phyloP scores from a whole-genome alignment of 2,888 invertebrate genomes.

The Epistrophe grossulariae region DNA sequence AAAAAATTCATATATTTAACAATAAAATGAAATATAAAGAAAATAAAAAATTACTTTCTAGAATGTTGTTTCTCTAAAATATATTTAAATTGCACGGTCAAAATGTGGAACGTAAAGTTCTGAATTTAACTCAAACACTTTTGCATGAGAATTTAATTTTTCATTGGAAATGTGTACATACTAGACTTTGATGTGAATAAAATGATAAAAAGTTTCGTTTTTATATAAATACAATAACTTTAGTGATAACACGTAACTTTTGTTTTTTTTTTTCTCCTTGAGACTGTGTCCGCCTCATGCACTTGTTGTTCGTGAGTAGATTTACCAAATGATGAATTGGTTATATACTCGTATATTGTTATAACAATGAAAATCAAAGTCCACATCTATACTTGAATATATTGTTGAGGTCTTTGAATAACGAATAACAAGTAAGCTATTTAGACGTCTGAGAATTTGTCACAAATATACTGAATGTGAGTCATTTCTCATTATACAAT shows the following conservation, averaged over 20 bases:
- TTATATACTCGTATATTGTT: not conserved
- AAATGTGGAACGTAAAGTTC: too few species aligned
- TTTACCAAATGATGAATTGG: slow-evolving; percentile 48
- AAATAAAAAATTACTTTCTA: too few species aligned
- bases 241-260: not conserved
- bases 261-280: not conserved
- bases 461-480: slow-evolving; percentile 27
- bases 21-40: too few species aligned
- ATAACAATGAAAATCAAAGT: slow-evolving; percentile 44
- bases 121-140: too few species aligned
- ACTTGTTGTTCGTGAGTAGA: slow-evolving; percentile 46
- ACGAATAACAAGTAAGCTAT: slow-evolving; percentile 60
- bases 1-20: too few species aligned
- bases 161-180: not conserved
- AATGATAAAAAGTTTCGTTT: not conserved
- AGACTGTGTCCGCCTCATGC: slow-evolving; percentile 23
- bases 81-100: too few species aligned
- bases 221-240: not conserved
- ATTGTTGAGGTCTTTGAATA: not conserved
- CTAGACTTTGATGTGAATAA: not conserved
- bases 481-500: not conserved
- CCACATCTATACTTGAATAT: slow-evolving; percentile 31
- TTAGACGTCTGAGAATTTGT: slow-evolving; percentile 65
- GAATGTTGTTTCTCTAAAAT: too few species aligned
- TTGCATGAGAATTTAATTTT: not conserved